A percentile compares a stretch with the other conserved stretches of the same genome.
These are phyloP conservation scores for Pterois miles DNA, from an alignment of 2,797 vertebrate species.

Conservation along the genomic window DNA sequence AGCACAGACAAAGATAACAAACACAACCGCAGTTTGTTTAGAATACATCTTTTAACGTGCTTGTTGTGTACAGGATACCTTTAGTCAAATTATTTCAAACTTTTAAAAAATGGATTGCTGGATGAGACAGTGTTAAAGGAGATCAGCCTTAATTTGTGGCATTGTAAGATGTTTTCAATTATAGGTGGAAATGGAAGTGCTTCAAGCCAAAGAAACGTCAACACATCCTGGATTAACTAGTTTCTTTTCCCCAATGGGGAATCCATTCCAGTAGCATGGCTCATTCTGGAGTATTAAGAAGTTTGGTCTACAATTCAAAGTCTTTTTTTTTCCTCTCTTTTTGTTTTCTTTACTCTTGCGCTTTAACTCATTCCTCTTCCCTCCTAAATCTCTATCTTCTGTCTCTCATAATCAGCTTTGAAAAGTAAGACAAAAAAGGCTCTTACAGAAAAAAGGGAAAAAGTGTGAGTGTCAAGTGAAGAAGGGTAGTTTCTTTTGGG, in stretches of 20 bases:
- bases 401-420: not conserved
- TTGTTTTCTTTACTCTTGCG: slow-evolving; percentile 32
- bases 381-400: not conserved
- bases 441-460: not conserved
- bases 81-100: not conserved
- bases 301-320: slow-evolving; percentile 3
- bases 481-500: not conserved
- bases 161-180: slow-evolving; percentile 61
- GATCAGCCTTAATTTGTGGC: slow-evolving; percentile 35
- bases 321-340: slow-evolving; percentile 9
- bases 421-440: not conserved
- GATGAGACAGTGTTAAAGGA: slow-evolving; percentile 9
- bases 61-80: not conserved
- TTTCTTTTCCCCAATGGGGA: slow-evolving; percentile 42
- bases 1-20: not conserved
- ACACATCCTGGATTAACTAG: slow-evolving; percentile 62
- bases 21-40: not conserved
- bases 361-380: slow-evolving; percentile 24
- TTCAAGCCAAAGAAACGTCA: slow-evolving; percentile 63
- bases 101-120: slow-evolving; percentile 18
- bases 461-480: not conserved
- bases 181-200: slow-evolving; percentile 53
- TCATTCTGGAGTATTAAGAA: slow-evolving; percentile 43
- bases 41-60: not conserved
- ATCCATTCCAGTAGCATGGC: slow-evolving; percentile 49